Base-by-base conservation (phyloP, 2,888 invertebrate species). In the Idaea aversata region DNA sequence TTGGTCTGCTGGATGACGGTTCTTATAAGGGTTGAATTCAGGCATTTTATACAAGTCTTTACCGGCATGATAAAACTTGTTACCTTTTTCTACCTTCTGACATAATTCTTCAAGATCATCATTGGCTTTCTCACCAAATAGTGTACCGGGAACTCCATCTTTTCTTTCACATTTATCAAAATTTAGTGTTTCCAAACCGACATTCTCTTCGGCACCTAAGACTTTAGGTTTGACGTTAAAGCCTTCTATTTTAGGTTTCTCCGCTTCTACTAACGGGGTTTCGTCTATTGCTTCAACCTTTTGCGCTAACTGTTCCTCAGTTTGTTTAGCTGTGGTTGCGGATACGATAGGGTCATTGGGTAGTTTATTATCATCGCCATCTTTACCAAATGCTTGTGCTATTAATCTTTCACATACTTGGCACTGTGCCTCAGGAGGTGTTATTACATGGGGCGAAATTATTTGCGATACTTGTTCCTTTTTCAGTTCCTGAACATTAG, bases 271-370 rank as follows among this genome's bases (percentile, higher is more conserved):
- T 25, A 84, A 15, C 4, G 83, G 77, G 0, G 77, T 75, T 71
- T 90, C 88, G 0, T 85, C 75, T 15, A 87, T 75, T 1, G 68
- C 65, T 75, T 90, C 88, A 2, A 86, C 34, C 71, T 84, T 88
- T 66, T 89, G 87, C 16, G 67, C 66, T 13, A 87, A 70, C 65
- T 81, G 72, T 59, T 86, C 85, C 60, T 82, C 80, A 6, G 76
- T 68, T 62, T 78, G 70, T 68, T 78, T 81, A 1, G 70, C 73
- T 36, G 82, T 82, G 0, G 81, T 83, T 0, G 81, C 72, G 61
- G 76, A 63, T 34, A 77, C 34, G 57, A 63, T 65, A 61, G 61
- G 61, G 35, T 66, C 61, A 57, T 68, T 61, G 63, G 67, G 57
- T 57, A 57, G 3, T 25, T 25, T 65, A 47, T 67, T 15, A 6